phyloP scores from a whole-genome alignment of 2,113 vertebrate species.

The Trachemys scripta region DNA sequence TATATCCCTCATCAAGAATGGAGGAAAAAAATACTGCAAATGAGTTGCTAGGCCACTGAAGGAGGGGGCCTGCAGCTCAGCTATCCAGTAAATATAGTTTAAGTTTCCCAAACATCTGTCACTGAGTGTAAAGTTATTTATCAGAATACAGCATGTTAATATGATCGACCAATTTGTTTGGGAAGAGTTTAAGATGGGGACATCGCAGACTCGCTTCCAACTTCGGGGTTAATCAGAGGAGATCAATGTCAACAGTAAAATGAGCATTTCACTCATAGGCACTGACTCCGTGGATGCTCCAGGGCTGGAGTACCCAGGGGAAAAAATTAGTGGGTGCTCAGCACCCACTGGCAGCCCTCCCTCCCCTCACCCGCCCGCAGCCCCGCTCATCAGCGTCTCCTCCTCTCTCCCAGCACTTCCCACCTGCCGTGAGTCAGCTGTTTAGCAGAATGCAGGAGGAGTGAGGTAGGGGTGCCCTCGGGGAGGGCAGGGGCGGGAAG shows the following conservation, averaged over 20 bases:
- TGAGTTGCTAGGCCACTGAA: not conserved
- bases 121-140: not conserved
- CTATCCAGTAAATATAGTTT: accelerated
- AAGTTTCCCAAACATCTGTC: not conserved
- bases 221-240: not conserved
- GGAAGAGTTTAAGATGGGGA: not conserved
- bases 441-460: no score
- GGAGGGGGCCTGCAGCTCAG: accelerated
- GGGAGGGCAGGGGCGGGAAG: no score
- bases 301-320: no score
- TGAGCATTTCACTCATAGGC: no score
- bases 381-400: no score
- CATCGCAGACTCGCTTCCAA: not conserved
- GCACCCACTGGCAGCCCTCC: no score
- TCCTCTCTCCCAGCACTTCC: no score
- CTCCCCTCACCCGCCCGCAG: no score
- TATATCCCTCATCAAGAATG: not conserved
- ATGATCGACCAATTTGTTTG: not conserved
- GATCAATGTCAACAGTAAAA: not conserved
- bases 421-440: no score
- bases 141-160: not conserved
- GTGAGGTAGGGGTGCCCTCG: no score
- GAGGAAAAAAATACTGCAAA: not conserved
- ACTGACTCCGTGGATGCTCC: no score
- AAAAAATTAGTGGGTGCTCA: no score